Base-by-base conservation (phyloP, 2,113 vertebrate species). In the Dasyprocta punctata region DNA sequence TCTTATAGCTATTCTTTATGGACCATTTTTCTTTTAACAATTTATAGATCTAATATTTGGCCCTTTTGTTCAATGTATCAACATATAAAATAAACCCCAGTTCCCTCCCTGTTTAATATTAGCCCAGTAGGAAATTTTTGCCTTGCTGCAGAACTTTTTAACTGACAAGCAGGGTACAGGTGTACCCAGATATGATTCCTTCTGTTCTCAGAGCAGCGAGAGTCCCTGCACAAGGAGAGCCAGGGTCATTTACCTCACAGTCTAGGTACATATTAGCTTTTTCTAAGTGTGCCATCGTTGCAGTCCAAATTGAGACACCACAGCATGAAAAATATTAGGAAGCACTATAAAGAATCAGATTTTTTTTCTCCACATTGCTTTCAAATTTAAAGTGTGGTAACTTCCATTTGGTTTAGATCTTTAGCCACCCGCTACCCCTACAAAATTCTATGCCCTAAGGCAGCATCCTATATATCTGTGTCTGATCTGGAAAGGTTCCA, bases 281-380 rank as follows among this genome's bases (percentile, higher is more conserved):
- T 92, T 90, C 58, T 94, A 47, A 77, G 26, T 58, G 26, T 89
- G 6, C 63, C 41, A 47, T 30, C 47, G 13, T 47, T 77, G n/a
- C n/a, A 22, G 24, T 77, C 73, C 73, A 28, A 44, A 77, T 5
- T 28, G 12, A 24, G 26, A 47, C 26, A 77, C 26, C n/a, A 47
- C 92, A 44, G 69, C 49, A 19, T 92, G 81, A 61, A 89, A 87
- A 92, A 92, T 56, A n/a, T 30, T 85, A 26, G n/a, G 36, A 78
- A 83, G 41, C 73, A 81, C 17, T 89, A 16, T 47, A 85, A 65
- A 26, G 36, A 86, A 82, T 52, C 49, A 47, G 13, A 84, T 88
- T 95, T 96, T 73, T 96, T 96, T 87, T 85, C 22, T 96, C 63
- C 47, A 78, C 47, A 7, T 85, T 95, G n/a, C 85, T 97, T 97